Base-by-base conservation (phyloP, 1,140 invertebrate genomes). In the Himalopsyche phryganea region DNA sequence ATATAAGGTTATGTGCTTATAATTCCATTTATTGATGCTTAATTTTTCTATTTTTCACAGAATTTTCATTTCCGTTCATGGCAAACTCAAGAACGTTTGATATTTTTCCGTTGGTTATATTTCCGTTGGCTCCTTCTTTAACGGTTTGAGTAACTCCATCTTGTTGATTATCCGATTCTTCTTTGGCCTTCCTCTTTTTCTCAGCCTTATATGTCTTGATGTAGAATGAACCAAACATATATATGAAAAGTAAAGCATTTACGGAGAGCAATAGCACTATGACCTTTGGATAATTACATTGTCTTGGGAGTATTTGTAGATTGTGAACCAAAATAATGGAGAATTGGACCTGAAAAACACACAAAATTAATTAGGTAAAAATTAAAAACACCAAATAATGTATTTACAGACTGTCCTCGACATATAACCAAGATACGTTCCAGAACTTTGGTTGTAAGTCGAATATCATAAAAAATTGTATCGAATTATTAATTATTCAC, bases 161-260 rank as follows among this genome's bases (percentile, higher is more conserved):
- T 7, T 6, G 17, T 28, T 15, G n/a, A 4, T 10, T 23, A 45
- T 45, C 40, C 41, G 10, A 9, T 53, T 44, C 11, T 19, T 10
- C 5, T 23, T 18, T 2, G 10, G 18, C 9, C 18, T 14, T 14
- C 38, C n/a, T 54, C 20, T 54, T 13, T 3, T 17, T 18, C 36
- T 20, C 45, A 60, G 77, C 75, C 32, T 77, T 73, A 62, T 92
- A 92, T 52, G 81, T 84, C 52, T 83, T 78, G 11, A 85, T 70
- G 65, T 92, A 94, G 72, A 92, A 94, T 23, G 86, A 81, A 2
- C 83, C 83, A 71, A 94, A 94, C 60, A 93, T 78, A 63, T 89
- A 85, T 48, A 91, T 82, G 72, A 92, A 94, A 17, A 90, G 74
- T 10, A 81, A 65, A 0, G 88, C 81, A 68, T 92, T 90, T n/a